Evolutionary conservation across 2,797 vertebrate species (phyloP).

Genomic region (Oryzias dopingdopingensis): DNA sequence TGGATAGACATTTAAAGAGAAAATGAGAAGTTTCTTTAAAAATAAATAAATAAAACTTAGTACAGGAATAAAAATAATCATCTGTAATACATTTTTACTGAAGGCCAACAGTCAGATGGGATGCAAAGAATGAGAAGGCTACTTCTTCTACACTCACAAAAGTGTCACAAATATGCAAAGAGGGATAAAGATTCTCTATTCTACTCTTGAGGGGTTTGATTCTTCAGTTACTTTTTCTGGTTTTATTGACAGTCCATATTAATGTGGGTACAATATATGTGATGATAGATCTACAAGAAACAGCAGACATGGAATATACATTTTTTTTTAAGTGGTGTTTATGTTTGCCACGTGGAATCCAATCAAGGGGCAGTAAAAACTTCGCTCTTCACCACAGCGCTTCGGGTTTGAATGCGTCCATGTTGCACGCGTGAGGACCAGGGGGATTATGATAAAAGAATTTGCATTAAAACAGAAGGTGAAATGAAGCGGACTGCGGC

Average conservation of each 20-base stretch:
- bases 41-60: no score
- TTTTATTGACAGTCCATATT: slow-evolving; percentile 19
- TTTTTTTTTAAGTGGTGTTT: slow-evolving; percentile 9
- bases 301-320: slow-evolving; percentile 18
- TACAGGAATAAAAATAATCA: no score
- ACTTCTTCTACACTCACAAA: no score
- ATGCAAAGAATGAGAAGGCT: no score
- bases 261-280: no score
- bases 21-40: no score
- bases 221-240: slow-evolving; percentile 1
- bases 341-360: slow-evolving; percentile 33
- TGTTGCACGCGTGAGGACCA: slow-evolving; percentile 70
- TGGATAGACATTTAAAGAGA: no score
- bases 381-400: slow-evolving; percentile 36
- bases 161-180: no score
- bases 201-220: no score
- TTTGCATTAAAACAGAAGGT: slow-evolving; percentile 81
- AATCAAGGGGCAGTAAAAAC: slow-evolving; percentile 59
- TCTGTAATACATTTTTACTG: no score
- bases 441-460: slow-evolving; percentile 64
- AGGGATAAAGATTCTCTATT: no score
- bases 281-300: slow-evolving; percentile 3
- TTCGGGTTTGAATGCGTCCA: slow-evolving; percentile 61
- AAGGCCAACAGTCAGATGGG: no score
- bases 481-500: slow-evolving; percentile 75